A percentile compares a stretch with the other conserved stretches of the same genome.
Evolutionary conservation across 2,888 invertebrate genomes (phyloP).

Genomic region (Aproaerema taeniolella): DNA sequence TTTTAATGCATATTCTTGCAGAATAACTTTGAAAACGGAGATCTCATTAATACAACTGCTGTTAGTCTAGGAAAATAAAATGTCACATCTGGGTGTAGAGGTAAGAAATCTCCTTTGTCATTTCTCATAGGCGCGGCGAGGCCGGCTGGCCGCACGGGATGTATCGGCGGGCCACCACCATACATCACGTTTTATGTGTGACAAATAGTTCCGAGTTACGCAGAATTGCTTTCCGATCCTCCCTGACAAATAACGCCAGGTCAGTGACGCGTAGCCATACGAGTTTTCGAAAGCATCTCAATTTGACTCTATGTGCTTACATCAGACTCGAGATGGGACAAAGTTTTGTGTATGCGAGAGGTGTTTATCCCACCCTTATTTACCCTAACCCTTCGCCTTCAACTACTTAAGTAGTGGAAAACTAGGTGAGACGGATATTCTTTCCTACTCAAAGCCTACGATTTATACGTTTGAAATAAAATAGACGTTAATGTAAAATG

Average conservation of each 20-base stretch:
- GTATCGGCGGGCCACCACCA: constrained; percentile 46
- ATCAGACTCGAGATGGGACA: constrained; percentile 17
- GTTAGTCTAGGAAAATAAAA: too few species aligned
- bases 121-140: constrained; percentile 22
- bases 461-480: too few species aligned
- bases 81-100: background rate
- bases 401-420: constrained; percentile 42
- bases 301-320: constrained; percentile 37
- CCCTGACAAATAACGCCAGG: constrained; percentile 71
- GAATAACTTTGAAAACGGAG: too few species aligned
- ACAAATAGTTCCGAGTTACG: constrained; percentile 72
- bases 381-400: constrained; percentile 32
- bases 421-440: too few species aligned
- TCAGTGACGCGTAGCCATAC: constrained; percentile 63
- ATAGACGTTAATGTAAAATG: too few species aligned
- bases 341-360: constrained; percentile 37
- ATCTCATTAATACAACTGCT: too few species aligned
- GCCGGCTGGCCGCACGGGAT: constrained; percentile 30
- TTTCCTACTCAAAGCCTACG: too few species aligned
- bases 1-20: too few species aligned
- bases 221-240: constrained; percentile 73
- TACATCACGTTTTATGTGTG: constrained; percentile 73
- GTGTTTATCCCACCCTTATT: constrained; percentile 46
- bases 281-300: constrained; percentile 60
- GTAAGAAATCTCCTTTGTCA: constrained; percentile 8